Base-by-base conservation (phyloP, 2,888 invertebrate species). In the Drosophila prostipennis region DNA sequence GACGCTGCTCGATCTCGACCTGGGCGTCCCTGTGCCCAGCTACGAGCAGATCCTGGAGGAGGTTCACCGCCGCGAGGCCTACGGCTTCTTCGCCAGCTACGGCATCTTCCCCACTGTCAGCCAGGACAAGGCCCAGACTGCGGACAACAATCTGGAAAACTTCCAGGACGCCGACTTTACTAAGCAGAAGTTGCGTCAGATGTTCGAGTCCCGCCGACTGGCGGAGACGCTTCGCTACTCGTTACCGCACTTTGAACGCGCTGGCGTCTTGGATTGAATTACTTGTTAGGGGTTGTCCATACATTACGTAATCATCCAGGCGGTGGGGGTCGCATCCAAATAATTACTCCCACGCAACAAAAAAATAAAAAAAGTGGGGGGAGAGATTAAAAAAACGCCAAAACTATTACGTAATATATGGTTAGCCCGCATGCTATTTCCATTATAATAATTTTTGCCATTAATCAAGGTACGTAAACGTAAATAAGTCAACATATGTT, bases 81-180 rank as follows among this genome's bases (percentile, higher is more conserved):
- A 76, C 36, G 91, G 91, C 0, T 91, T 91, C 71, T 87, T 91
- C 70, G 86, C 89, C 6, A 80, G 72, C 53, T 86, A 84, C 45
- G 85, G 79, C 5, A 77, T 91, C 14, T 77, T 90, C 26, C 91
- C 91, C 8, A 65, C 81, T 0, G 13, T 91, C 4, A 79, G 80
- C 42, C 89, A 91, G 80, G 88, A 91, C 54, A 90, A 89, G 54
- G 55, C 77, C 0, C 59, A 79, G 36, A 84, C 87, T 0, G 58
- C 60, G 0, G 91, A 91, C 58, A 91, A 82, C 40, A 83, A 68
- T 8, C 51, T 91, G 42, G 89, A 90, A 43, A 87, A 81, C 48
- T 89, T 90, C 6, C 40, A 71, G 8, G 80, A 90, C 23, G 80
- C 74, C 2, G 86, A 89, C 3, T 86, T 87, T 54, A 79, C 80